Conservation (phyloP, 2,113 vertebrate species). For the Epinephelus fuscoguttatus region DNA sequence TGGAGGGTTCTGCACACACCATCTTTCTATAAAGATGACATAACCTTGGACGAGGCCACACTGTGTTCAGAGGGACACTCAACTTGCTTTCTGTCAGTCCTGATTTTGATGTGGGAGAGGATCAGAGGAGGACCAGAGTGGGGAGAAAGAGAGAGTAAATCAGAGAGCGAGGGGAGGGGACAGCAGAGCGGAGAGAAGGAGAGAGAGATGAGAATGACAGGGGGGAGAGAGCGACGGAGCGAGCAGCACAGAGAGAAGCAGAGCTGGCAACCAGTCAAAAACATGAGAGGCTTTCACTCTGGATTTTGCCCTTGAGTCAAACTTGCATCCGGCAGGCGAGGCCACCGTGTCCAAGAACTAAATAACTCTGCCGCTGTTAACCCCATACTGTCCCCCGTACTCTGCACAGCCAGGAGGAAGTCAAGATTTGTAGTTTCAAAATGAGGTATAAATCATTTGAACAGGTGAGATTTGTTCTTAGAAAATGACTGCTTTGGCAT, state of each 20-base stretch:
- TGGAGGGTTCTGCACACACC: slow-evolving; percentile 5
- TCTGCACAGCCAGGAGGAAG: slow-evolving; percentile 42
- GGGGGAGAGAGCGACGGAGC: slow-evolving; percentile 1
- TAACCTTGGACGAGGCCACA: slow-evolving; percentile 39
- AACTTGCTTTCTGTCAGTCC: slow-evolving; percentile 59
- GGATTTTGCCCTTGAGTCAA: slow-evolving; percentile 83
- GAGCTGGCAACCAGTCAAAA: slow-evolving; percentile 77
- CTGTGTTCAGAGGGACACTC: slow-evolving; percentile 48
- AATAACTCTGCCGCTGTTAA: slow-evolving; percentile 76
- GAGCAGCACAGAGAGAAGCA: slow-evolving; percentile 29
- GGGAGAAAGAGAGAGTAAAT: slow-evolving; percentile 59
- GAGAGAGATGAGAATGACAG: slow-evolving; percentile 46
- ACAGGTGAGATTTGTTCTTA: slow-evolving; percentile 2
- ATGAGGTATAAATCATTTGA: slow-evolving; percentile 26
- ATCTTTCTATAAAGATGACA: slow-evolving; percentile 52
- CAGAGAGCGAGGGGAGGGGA: slow-evolving; percentile 43
- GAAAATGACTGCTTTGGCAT: neutral
- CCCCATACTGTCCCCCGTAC: slow-evolving; percentile 61
- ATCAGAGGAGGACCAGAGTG: slow-evolving; percentile 52
- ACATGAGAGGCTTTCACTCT: slow-evolving; percentile 82
- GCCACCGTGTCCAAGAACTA: slow-evolving; percentile 78
- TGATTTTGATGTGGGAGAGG: slow-evolving; percentile 60
- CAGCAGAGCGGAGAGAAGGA: slow-evolving; percentile 17
- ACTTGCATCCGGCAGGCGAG: slow-evolving; percentile 80
- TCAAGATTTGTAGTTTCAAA: slow-evolving; percentile 34